These are phyloP conservation scores for Drosophila triauraria DNA, from an alignment of 1,140 invertebrate genomes.

Conservation along the genomic window DNA sequence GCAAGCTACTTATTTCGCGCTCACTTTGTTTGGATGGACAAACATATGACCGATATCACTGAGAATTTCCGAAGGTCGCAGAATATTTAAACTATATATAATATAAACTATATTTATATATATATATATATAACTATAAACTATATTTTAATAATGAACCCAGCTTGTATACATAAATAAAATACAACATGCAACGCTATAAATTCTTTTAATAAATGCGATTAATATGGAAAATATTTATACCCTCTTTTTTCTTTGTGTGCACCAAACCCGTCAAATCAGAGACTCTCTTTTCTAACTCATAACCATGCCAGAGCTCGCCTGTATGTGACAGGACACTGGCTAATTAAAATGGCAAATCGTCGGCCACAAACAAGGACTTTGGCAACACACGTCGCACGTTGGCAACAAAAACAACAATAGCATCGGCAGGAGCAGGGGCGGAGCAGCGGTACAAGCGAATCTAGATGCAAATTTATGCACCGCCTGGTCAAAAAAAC, in stretches of 20 bases:
- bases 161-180: too few relatives aligned
- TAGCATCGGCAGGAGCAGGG: neutral
- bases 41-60: constrained; percentile 6
- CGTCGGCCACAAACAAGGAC: constrained; percentile 48
- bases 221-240: neutral
- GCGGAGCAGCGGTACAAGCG: constrained; percentile 11
- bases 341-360: constrained; percentile 79
- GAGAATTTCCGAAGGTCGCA: neutral
- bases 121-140: too few relatives aligned
- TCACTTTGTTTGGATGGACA: constrained; percentile 12
- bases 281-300: constrained; percentile 15
- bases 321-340: constrained; percentile 59
- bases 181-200: neutral
- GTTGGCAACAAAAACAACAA: constrained; percentile 26
- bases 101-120: too few relatives aligned
- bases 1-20: constrained; percentile 4
- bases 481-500: constrained; percentile 54
- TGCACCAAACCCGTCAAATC: constrained; percentile 20
- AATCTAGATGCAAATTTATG: constrained; percentile 77
- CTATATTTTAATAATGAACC: neutral
- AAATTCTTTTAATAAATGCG: rapidly evolving
- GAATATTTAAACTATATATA: too few relatives aligned
- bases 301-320: constrained; percentile 46
- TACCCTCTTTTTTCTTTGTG: neutral
- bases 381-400: constrained; percentile 28